A percentile compares a stretch with the other conserved stretches of the same genome.
phyloP scores from a whole-genome alignment of 2,113 vertebrate species.

The Oophaga pumilio region DNA sequence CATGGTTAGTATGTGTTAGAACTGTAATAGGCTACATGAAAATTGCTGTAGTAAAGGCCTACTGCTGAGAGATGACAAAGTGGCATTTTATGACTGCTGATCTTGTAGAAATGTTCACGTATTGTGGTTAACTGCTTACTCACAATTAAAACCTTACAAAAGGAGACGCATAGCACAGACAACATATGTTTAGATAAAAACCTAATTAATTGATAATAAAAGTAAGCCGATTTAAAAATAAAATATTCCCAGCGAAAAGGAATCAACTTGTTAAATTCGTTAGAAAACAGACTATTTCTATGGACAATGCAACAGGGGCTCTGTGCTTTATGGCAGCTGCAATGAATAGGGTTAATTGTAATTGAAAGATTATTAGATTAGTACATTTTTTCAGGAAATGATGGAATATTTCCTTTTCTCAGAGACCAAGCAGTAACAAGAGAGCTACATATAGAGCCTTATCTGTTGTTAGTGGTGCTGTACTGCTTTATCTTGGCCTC shows the following conservation, averaged over 20 bases:
- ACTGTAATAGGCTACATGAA: constrained; percentile 57
- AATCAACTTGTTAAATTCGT: neutral
- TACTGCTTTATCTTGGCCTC: too few species aligned
- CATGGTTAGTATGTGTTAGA: constrained; percentile 54
- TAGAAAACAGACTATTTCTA: neutral
- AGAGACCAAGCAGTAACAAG: too few species aligned
- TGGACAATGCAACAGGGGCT: too few species aligned
- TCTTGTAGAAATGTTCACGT: constrained; percentile 49
- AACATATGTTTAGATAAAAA: neutral
- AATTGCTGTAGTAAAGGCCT: constrained; percentile 55
- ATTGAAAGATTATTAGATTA: too few species aligned
- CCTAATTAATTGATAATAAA: neutral
- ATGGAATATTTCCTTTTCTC: too few species aligned
- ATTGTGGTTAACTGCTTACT: constrained; percentile 53
- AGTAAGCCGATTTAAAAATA: neutral
- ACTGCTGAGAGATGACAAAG: constrained; percentile 58
- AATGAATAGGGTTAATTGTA: too few species aligned
- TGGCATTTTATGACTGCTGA: constrained; percentile 57
- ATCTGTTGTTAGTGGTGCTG: too few species aligned
- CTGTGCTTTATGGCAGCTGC: too few species aligned
- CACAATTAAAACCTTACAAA: constrained; percentile 46
- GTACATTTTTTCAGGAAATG: too few species aligned
- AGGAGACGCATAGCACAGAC: neutral
- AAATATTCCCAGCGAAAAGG: neutral
- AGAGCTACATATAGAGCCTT: too few species aligned